Evolutionary conservation across 2,113 vertebrate species (phyloP).

Genomic region (Todiramphus saurophagus): DNA sequence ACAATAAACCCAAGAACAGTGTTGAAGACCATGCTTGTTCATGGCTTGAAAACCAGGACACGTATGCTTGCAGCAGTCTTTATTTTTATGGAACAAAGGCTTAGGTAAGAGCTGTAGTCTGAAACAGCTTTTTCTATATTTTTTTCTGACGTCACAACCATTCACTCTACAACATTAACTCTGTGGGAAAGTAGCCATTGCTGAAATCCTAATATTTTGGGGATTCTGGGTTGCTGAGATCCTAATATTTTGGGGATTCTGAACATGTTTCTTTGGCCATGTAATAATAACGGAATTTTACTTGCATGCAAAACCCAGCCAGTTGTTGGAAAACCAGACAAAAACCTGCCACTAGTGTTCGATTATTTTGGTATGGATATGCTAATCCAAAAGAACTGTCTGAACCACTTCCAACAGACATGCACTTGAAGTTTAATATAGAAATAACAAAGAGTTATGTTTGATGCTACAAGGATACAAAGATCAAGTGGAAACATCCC

Average conservation of each 20-base stretch:
- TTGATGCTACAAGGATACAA: not conserved
- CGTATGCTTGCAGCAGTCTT: not conserved
- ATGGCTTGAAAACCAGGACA: not conserved
- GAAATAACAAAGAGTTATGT: not conserved
- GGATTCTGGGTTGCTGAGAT: not conserved
- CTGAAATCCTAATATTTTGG: not conserved
- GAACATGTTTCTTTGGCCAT: not conserved
- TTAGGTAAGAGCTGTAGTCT: not conserved
- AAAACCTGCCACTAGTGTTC: not conserved
- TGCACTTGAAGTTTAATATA: not conserved
- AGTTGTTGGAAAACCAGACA: not conserved
- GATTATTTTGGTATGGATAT: not conserved
- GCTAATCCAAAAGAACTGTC: not conserved
- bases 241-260: too few species aligned
- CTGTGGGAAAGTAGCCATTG: accelerated
- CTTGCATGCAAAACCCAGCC: not conserved
- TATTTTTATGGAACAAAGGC: not conserved
- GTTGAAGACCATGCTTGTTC: not conserved
- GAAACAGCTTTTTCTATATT: not conserved
- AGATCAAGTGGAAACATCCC: not conserved
- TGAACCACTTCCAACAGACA: not conserved
- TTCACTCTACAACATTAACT: not conserved
- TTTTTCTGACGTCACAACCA: not conserved
- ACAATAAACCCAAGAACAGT: not conserved
- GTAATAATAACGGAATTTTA: not conserved